Base-by-base conservation (phyloP, 2,888 invertebrate genomes). In the Sphaerophoria rueppellii region DNA sequence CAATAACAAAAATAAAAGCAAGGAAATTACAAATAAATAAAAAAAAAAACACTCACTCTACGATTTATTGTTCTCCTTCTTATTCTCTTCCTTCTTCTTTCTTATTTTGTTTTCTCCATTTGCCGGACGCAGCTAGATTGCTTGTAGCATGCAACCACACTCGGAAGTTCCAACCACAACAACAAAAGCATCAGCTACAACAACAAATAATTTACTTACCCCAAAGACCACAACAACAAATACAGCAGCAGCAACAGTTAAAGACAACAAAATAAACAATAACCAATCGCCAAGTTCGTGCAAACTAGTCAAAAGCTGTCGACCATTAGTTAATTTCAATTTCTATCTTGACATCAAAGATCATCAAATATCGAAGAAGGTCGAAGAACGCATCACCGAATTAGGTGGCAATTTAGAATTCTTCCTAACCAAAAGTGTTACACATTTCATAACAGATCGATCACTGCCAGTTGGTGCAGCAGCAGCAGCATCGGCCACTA, bases 291-390 rank as follows among this genome's bases (percentile, higher is more conserved):
- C 87, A 86, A 88, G 74, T 58, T 87, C 87, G 82, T 87, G 88
- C 78, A 88, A 88, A 89, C 89, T 91, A 88, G 89, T 92, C 87
- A 93, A 92, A 88, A 92, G 93, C 87, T 91, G 92, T 75, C 93
- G 93, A 89, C 94, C 94, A 65, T 90, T 95, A 90, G 93, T 93
- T 89, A 94, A 94, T 91, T 95, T 94, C 89, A 94, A 93, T 90
- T 95, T 96, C 93, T 96, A 95, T 91, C 93, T 96, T 93, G 95
- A 96, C 90, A 93, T 96, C 88, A 95, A 95, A 92, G 95, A 95
- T 89, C 94, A 94, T 92, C 93, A 93, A 88, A 91, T 94, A 74
- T 93, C 94, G 83, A 92, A 93, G 89, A 95, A 94, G 87, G 91
- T 96, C 91, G 95, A 95, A 89, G 93, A 93, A 87, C 94, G 94